Percentiles rank a stretch among this genome's conserved stretches.
Evolutionary conservation across 1,140 invertebrate genomes (phyloP).

Genomic region (Laupala kohalensis): DNA sequence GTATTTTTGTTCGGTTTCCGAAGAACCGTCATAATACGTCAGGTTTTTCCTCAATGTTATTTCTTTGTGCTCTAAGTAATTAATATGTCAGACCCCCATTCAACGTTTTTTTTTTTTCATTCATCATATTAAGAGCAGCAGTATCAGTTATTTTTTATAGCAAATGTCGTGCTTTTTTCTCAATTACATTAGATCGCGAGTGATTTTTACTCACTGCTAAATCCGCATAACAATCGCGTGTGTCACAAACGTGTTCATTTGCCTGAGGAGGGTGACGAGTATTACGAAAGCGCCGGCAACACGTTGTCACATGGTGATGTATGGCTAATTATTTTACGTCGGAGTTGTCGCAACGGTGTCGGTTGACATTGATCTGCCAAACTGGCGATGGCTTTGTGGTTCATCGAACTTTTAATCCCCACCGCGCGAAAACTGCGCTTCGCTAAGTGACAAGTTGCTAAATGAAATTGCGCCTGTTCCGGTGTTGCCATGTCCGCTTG

Average conservation of each 20-base stretch:
- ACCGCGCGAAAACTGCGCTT: background rate
- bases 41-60: no score
- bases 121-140: no score
- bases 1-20: no score
- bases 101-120: no score
- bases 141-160: no score
- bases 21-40: no score
- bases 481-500: background rate
- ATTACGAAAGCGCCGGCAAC: background rate
- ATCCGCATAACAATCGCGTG: background rate
- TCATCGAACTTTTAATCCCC: background rate
- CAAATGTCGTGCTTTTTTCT: no score
- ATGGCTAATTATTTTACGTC: background rate
- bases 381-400: background rate
- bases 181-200: no score
- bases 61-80: no score
- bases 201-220: no score
- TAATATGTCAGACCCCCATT: no score
- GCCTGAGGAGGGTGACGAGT: background rate
- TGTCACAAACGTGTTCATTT: background rate
- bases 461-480: background rate
- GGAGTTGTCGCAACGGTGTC: background rate
- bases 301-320: background rate
- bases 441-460: background rate
- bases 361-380: background rate